Conservation (phyloP, 2,888 invertebrate species). For the Macrosoma leucophasiata region DNA sequence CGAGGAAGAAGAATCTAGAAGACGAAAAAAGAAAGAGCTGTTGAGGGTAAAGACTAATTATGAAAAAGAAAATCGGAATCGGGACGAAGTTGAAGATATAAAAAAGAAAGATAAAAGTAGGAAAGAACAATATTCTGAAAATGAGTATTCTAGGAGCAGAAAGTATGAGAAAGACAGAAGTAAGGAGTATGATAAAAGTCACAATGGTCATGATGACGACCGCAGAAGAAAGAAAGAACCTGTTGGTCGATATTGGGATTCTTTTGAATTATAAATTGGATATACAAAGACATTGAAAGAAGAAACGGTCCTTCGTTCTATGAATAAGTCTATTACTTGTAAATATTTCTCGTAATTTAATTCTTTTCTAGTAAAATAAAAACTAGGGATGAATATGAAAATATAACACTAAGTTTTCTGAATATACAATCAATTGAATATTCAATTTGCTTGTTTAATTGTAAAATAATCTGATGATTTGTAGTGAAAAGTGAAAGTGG, state of each 20-base stretch:
- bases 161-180: slow-evolving; percentile 10
- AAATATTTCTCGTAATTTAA: too few species aligned
- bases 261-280: slow-evolving; percentile 28
- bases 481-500: too few species aligned
- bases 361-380: too few species aligned
- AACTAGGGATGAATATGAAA: too few species aligned
- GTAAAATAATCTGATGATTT: too few species aligned
- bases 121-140: slow-evolving; percentile 1
- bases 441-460: too few species aligned
- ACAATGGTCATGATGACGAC: slow-evolving; percentile 7
- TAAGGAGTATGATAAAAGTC: slow-evolving; percentile 1
- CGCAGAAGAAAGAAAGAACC: slow-evolving; percentile 16
- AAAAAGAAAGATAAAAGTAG: slow-evolving; percentile 2
- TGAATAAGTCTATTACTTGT: too few species aligned
- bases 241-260: slow-evolving; percentile 31
- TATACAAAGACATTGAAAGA: slow-evolving; percentile 1
- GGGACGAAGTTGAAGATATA: background rate
- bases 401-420: too few species aligned
- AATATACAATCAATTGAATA: too few species aligned
- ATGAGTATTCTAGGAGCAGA: slow-evolving; percentile 2
- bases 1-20: slow-evolving; percentile 8
- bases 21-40: slow-evolving; percentile 3
- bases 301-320: too few species aligned
- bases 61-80: slow-evolving; percentile 1
- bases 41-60: background rate